Evolutionary conservation across 2,113 vertebrate species (phyloP), one percentile per base, ranked within the genome.

Genomic region (Seriola quinqueradiata): DNA sequence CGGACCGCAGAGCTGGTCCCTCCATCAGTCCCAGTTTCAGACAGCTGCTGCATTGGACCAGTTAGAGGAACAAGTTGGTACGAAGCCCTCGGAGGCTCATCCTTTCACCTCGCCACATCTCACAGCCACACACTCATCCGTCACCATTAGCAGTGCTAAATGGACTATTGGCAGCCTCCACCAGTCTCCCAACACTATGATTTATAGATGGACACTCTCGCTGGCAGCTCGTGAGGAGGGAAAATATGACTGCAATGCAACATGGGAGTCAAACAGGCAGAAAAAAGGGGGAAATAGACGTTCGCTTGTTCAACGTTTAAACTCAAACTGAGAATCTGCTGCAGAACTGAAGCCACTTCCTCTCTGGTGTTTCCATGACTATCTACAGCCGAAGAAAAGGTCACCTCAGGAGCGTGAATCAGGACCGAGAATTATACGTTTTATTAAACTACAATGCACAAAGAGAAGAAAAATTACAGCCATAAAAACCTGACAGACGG

Each of bases 91-190:
- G 0, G 78, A 78, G 86, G 60, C 65, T 82, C 58, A 5, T 70
- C 71, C 34, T 10, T 54, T 50, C 77, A 58, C 71, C 75, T 66
- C 75, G 3, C 73, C 74, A 36, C 61, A 21, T 40, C 76, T 60
- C 52, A 5, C 44, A 50, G 75, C 79, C 48, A 42, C 73, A 63
- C 61, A 54, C 81, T 81, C 87, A 82, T 89, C 79, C n/a, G 64
- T 89, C 88, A 85, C 79, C 75, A 72, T 89, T 66, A 73, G 77
- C 66, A 3, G 42, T 19, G 63, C 78, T 72, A 60, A 84, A 66
- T 64, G 77, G 68, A 74, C 71, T 70, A 84, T 74, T 70, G 84
- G 85, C 84, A 83, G 80, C 83, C 69, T 46, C 77, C 69, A 55
- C 76, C 58, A 5, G 68, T 42, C 72, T 70, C 60, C 65, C 61